Evolutionary conservation across 1,140 invertebrate genomes (phyloP), one percentile per base, ranked within the genome.

Genomic region (Dendroctonus ponderosae): DNA sequence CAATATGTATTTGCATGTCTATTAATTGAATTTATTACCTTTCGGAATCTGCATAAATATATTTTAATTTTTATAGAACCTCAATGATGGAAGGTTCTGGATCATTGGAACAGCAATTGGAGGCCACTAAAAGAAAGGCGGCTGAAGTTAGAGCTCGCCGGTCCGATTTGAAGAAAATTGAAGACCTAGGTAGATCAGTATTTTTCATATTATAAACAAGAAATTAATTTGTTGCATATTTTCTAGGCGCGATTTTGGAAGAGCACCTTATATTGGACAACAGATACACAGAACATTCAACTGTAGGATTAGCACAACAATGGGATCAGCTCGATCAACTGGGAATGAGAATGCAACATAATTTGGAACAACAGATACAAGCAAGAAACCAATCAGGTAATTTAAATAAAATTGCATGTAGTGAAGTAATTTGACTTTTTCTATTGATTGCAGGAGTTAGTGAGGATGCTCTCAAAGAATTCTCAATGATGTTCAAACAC

Each of bases 401-500:
- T 74, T 75, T 0, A 12, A 46, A 15, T 5, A 54, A 46, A 12
- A 9, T 9, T 56, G 15, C 26, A 46, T 6, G 0, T 42, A 44
- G 6, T 41, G 26, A 7, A 11, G 41, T 42, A 15, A 44, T 26
- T 59, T 14, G 14, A 8, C 7, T 50, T 5, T 50, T 59, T n/a
- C 0, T 46, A 15, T 9, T 57, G 14, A 0, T 56, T 69, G 0
- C 74, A 84, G 97, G 97, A 72, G 98, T 99, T 11, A 96, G 92
- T 56, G 97, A 99, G 82, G 97, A 99, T 80, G 95, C 97, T 0
- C 89, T 99, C 5, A 95, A 98, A 82, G 98, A 99, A 82, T 99
- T 99, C 89, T 97, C 93, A 50, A 99, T 99, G 97, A 99, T 99
- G 97, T 99, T 99, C 86, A 97, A 96, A 79, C 96, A 99, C 81